These are phyloP conservation scores for Drosophila dives DNA, from an alignment of 2,888 invertebrate species.

Conservation along the genomic window DNA sequence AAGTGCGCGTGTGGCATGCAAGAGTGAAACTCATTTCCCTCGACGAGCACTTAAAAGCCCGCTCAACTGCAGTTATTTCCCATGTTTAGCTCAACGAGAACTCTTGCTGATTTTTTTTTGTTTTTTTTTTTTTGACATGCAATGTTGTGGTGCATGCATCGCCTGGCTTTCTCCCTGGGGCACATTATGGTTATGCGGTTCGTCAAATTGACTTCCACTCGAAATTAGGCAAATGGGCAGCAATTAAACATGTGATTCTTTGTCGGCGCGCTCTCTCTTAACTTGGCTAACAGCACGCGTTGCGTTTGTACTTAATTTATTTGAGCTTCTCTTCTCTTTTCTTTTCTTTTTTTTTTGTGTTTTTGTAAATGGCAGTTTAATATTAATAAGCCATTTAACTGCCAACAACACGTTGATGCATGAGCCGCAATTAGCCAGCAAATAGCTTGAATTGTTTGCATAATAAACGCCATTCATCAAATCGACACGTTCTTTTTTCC, in stretches of 20 bases:
- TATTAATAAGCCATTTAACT: conserved; percentile 77
- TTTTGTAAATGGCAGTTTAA: conserved; percentile 58
- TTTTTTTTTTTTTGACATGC: conserved; percentile 38
- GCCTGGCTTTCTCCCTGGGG: background rate
- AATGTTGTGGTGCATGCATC: conserved; percentile 31
- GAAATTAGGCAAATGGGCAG: conserved; percentile 67
- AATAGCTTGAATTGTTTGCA: conserved; percentile 76
- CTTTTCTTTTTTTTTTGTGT: conserved; percentile 3
- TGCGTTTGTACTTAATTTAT: conserved; percentile 51
- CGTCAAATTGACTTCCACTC: conserved; percentile 57
- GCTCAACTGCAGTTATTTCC: conserved; percentile 74
- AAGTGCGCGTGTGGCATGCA: conserved; percentile 71
- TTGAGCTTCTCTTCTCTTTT: conserved; percentile 41
- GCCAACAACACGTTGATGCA: conserved; percentile 74
- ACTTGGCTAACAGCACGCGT: conserved; percentile 19
- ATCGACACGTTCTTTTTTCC: conserved; percentile 71
- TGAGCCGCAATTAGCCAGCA: conserved; percentile 72
- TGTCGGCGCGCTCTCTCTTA: background rate
- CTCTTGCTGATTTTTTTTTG: conserved; percentile 1
- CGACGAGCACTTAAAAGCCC: conserved; percentile 68
- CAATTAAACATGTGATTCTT: conserved; percentile 61
- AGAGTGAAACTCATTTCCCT: conserved; percentile 65
- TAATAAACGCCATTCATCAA: conserved; percentile 79
- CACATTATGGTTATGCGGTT: conserved; percentile 23
- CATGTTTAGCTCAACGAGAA: conserved; percentile 55